Evolutionary conservation across 2,113 vertebrate species (phyloP), one percentile per base, ranked within the genome.

Genomic region (Monopterus albus): DNA sequence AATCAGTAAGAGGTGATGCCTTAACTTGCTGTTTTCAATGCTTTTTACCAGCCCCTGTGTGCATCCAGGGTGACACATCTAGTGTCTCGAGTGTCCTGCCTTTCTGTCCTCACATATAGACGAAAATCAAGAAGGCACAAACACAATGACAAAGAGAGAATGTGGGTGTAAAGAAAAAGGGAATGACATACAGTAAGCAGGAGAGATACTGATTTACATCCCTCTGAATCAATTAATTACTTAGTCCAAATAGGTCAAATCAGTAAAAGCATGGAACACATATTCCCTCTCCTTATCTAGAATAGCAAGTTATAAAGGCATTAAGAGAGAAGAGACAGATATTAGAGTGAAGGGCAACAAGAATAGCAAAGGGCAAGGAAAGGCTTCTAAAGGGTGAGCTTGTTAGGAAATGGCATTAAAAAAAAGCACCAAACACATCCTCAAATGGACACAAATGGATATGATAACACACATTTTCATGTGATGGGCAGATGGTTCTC

Each of bases 361-460:
- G 47, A 20, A 39, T 61, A 72, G 49, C 11, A 73, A 62, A 85
- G 59, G 69, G 68, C 47, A 64, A 10, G 39, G 64, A 42, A 47
- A 49, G 38, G 57, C 25, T 50, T 42, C 20, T 20, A 42, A 81
- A 80, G 52, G 57, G 74, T 79, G 60, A 74, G 65, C 69, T 84
- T 80, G 60, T 83, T 66, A 75, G 58, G 1, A 26, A 39, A 46
- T 47, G 17, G 47, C 14, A 35, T 14, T 29, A 42, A 55, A 59
- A 73, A 55, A 59, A 73, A 47, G n/a, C 13, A 18, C 17, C 0
- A 10, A 72, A 31, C 31, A 31, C 15, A 5, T 6, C 18, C 65
- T 65, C 18, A 33, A 23, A 45, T 1, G 0, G n/a, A 47, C 52
- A 55, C 51, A 72, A 72, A 68, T 20, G 12, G 35, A 50, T 53